Evolutionary conservation across 2,113 vertebrate species (phyloP), one percentile per base, ranked within the genome.

Genomic region (Caranx melampygus): DNA sequence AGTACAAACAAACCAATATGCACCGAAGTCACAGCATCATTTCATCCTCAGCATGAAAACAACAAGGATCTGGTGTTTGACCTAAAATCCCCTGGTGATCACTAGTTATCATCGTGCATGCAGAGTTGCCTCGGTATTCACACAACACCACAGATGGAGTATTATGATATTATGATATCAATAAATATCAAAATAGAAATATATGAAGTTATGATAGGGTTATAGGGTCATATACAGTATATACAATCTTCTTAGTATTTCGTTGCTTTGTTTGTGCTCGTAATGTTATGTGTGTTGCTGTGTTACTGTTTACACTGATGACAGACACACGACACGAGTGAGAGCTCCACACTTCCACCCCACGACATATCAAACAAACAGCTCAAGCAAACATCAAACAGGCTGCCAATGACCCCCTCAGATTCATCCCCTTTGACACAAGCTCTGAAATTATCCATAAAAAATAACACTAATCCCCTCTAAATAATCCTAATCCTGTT

Each of bases 401-500:
- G n/a, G 59, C 76, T 79, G 60, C 59, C 52, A 81, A 21, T 80
- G 77, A 70, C 75, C 75, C 67, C 13, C 34, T 70, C 40, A 51
- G 2, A 67, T 77, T 77, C 49, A 73, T 80, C 68, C 81, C 20
- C 69, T 80, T 68, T 84, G 57, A 91, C 86, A 90, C 70, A 67
- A 83, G 75, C 80, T 72, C 91, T 84, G 64, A 91, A 69, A 87
- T 91, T 86, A 92, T 92, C 88, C 84, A 90, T 87, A 85, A 78
- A 93, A 84, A 89, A 91, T 75, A 85, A 88, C 86, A 87, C 87
- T 91, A 88, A 88, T 91, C 91, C 81, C 51, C 75, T 75, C 83
- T 80, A 91, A 88, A 92, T 85, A 91, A 86, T 90, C 87, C 88
- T 93, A 94, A 95, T 93, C 94, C 93, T 81, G 87, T 87, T 90